These are phyloP conservation scores for Calephelis virginiensis DNA, from an alignment of 1,140 invertebrate species.

Conservation along the genomic window DNA sequence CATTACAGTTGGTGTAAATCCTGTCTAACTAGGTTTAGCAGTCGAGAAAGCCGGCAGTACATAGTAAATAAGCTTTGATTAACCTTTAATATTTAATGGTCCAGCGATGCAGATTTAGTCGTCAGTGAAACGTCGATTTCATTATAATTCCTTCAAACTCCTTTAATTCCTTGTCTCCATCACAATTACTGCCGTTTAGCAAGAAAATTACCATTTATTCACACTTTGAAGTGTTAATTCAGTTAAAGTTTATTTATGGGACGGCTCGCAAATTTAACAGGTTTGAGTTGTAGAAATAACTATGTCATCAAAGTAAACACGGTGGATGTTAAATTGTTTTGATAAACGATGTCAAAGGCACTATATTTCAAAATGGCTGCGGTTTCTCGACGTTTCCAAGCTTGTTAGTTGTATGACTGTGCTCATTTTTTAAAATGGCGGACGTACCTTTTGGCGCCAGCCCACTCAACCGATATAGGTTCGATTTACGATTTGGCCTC, in stretches of 20 bases:
- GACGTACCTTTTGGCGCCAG: conserved; percentile 45
- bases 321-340: conserved; percentile 38
- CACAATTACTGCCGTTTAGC: conserved; percentile 43
- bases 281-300: conserved; percentile 40
- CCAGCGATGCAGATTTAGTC: conserved; percentile 31
- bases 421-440: conserved; percentile 55
- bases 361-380: conserved; percentile 42
- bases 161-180: conserved; percentile 33
- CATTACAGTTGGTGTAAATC: neutral
- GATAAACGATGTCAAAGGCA: conserved; percentile 37
- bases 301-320: conserved; percentile 36
- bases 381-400: conserved; percentile 24
- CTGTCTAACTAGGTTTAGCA: conserved; percentile 13
- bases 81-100: conserved; percentile 35
- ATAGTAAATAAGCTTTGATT: conserved; percentile 27
- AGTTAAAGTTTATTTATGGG: conserved; percentile 40
- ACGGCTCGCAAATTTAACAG: conserved; percentile 24
- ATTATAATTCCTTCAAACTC: conserved; percentile 32
- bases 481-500: conserved; percentile 45
- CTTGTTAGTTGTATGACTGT: conserved; percentile 42
- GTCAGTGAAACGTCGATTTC: conserved; percentile 32
- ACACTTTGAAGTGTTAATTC: conserved; percentile 45
- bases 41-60: conserved; percentile 22
- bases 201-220: conserved; percentile 42
- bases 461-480: conserved; percentile 46